phyloP scores from a whole-genome alignment of 2,888 invertebrate species.

The Noctuana brunneofusca region DNA sequence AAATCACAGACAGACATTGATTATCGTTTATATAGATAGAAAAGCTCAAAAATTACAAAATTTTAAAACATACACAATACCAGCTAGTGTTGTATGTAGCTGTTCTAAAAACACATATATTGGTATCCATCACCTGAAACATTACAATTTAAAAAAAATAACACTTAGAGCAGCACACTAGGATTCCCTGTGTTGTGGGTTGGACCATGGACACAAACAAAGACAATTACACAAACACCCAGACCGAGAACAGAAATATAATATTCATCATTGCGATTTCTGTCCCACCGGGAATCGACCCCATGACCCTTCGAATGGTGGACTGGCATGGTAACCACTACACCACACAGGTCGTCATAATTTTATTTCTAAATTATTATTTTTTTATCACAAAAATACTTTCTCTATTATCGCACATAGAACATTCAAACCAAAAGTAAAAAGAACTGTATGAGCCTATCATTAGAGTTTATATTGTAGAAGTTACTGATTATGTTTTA shows the following conservation, averaged over 20 bases:
- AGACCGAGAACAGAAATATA: too few species aligned
- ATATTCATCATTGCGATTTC: too few species aligned
- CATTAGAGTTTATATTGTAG: background rate
- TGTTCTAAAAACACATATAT: constrained; percentile 67
- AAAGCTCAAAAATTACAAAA: constrained; percentile 24
- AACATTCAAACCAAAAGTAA: background rate
- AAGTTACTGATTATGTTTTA: background rate
- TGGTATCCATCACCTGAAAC: constrained; percentile 71
- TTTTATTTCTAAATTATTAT: background rate
- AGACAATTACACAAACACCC: too few species aligned
- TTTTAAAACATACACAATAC: constrained; percentile 68
- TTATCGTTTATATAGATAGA: constrained; percentile 11
- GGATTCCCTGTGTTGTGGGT: too few species aligned
- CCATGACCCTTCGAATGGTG: too few species aligned
- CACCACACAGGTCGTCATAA: too few species aligned
- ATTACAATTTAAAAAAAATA: background rate
- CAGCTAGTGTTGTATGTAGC: constrained; percentile 60
- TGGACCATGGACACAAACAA: too few species aligned
- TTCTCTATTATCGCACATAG: background rate
- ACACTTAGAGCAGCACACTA: background rate
- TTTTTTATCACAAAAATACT: constrained; percentile 1
- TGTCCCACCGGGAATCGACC: too few species aligned
- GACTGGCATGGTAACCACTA: too few species aligned
- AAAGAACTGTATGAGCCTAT: background rate
- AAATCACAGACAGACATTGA: background rate